Base-by-base conservation (phyloP, 2,113 vertebrate genomes). In the Saccopteryx leptura region DNA sequence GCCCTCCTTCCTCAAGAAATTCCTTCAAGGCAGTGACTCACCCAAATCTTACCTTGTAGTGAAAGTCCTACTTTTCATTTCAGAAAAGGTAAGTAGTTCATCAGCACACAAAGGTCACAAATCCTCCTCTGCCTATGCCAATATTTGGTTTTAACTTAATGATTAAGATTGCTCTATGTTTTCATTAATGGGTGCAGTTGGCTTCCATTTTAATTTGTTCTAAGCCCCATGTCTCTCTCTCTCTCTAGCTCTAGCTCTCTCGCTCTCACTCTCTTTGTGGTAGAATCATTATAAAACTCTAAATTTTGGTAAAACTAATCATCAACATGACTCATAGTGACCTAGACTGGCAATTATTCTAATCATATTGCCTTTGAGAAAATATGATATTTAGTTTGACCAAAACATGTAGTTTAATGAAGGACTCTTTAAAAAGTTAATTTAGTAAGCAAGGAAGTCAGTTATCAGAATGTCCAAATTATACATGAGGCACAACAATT, bases 241-340 rank as follows among this genome's bases (percentile, higher is more conserved):
- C 75, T 39, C 39, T 39, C 39, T 39, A 39, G 39, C 39, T 39
- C 39, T 39, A 39, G 39, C 39, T 2, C 21, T 23, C 63, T 19
- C 9, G 92, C 84, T 89, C 75, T 2, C 21, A 19, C 63, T 19
- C 9, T 93, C 84, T 89, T 80, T 50, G 39, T 92, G 19, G 9
- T 11, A 92, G 14, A 83, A 91, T 54, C 69, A 80, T 81, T 90
- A 39, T 46, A 90, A 84, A 96, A 89, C 46, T 60, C 63, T 92
- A 74, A 89, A 90, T 88, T 95, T 95, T 76, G 84, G 68, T 85
- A 93, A 96, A 96, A 88, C 71, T 69, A 81, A 88, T 92, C 85
- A 88, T 92, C 85, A 90, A n/a, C 15, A 26, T 84, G 26, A 88
- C 26, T 96, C 52, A 26, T 19, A 68, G 18, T 79, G 21, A 39